Evolutionary conservation across 2,113 vertebrate genomes (phyloP), one percentile per base, ranked within the genome.

Genomic region (Mesembrinibis cayennensis): DNA sequence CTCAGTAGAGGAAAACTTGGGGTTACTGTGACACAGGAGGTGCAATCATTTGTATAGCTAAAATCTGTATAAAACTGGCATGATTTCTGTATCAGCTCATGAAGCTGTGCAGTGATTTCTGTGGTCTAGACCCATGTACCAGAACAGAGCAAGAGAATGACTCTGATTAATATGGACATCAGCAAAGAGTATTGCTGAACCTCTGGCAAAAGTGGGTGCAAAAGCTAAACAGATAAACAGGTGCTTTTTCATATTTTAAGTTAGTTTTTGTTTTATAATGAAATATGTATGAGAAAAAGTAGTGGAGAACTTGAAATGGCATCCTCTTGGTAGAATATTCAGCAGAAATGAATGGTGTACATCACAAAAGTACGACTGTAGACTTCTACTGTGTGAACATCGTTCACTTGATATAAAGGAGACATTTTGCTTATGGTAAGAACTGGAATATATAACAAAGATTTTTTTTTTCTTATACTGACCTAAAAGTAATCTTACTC

Each of bases 391-490:
- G 42, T 23, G 22, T 47, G 23, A 53, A 52, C 26, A 29, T 4
- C 38, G 13, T 59, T 82, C n/a, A 49, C 17, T 53, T 34, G 11
- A 36, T 52, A 50, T 16, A 34, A 76, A 81, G 32, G 65, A 83
- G 19, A 52, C 3, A 26, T 66, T 71, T 84, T 45, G 2, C 23
- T 56, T 58, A 32, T 15, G 26, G 26, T 58, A 73, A 82, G n/a
- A 88, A 32, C 16, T 78, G 42, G 36, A 62, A 62, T 44, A 71
- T 18, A 4, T 53, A 82, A 58, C 26, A 52, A 72, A 30, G 20
- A 47, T 34, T 3, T 10, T 12, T 67, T 71, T 42, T 72, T 42
- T 66, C 29, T 67, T 10, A 27, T 62, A 25, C 0, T 0, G 2
- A n/a, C 15, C 14, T 65, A 52, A 83, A 66, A 76, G 2, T 58